These are phyloP conservation scores for Autographa pulchrina DNA, from an alignment of 2,888 invertebrate species.

Conservation along the genomic window DNA sequence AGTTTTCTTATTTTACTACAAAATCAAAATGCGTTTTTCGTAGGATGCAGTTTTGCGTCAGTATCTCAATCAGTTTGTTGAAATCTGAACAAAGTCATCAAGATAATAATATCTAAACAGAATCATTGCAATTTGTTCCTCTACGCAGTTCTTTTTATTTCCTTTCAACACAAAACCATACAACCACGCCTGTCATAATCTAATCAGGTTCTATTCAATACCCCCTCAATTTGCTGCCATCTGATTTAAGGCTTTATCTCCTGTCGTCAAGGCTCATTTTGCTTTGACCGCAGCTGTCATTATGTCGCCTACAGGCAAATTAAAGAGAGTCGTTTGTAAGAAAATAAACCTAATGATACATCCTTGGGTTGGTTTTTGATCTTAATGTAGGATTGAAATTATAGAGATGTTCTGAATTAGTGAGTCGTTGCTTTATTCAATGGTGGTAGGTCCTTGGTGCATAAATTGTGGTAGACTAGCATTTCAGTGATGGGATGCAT, in stretches of 20 bases:
- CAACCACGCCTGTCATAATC: constrained; percentile 53
- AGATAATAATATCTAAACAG: not conserved
- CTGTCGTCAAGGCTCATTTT: constrained; percentile 49
- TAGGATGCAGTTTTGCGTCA: not conserved
- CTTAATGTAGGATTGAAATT: constrained; percentile 16
- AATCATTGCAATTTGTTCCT: constrained; percentile 24
- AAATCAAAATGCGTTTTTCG: not conserved
- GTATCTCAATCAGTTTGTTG: not conserved
- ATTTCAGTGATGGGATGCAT: not conserved
- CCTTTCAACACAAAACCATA: constrained; percentile 36
- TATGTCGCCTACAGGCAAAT: constrained; percentile 56
- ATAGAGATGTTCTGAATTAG: not conserved
- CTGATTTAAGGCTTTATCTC: constrained; percentile 50
- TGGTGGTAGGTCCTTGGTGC: not conserved
- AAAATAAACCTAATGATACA: constrained; percentile 52
- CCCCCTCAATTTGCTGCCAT: constrained; percentile 23
- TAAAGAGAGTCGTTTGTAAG: constrained; percentile 51
- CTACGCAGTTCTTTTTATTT: constrained; percentile 20
- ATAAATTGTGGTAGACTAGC: not conserved
- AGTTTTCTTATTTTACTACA: no score
- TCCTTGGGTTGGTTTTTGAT: constrained; percentile 45
- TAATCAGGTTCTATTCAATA: constrained; percentile 60
- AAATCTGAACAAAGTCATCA: not conserved
- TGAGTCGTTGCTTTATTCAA: not conserved
- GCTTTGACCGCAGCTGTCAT: constrained; percentile 52